Percentiles rank a stretch among this genome's conserved stretches.
Conservation (phyloP, 2,797 vertebrate genomes). For the Holocentrus rufus region DNA sequence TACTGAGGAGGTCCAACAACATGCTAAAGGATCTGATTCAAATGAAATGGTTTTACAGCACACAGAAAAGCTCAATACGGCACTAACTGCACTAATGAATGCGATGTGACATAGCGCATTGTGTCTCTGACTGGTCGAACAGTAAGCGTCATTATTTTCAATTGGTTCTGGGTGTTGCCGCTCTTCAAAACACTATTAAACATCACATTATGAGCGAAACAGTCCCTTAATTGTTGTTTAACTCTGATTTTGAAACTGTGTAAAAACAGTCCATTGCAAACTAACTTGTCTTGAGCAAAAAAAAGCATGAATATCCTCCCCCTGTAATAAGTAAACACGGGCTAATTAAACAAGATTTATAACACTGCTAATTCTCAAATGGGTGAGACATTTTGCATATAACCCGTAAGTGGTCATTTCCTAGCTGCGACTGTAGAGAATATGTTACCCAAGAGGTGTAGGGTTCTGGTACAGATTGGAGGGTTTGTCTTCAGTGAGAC, state of each 20-base stretch:
- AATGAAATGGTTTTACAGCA: constrained; percentile 65
- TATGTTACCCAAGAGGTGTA: constrained; percentile 13
- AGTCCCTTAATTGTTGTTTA: constrained; percentile 12
- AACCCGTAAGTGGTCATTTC: constrained; percentile 23
- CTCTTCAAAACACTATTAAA: constrained; percentile 34
- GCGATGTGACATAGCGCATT: constrained; percentile 3
- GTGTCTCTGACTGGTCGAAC: constrained; percentile 2
- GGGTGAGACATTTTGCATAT: neutral
- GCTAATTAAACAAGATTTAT: constrained; percentile 14
- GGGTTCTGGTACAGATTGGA: constrained; percentile 11
- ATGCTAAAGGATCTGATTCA: constrained; percentile 44
- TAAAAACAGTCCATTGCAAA: constrained; percentile 15
- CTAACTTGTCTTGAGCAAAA: constrained; percentile 20
- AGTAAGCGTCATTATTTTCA: constrained; percentile 37
- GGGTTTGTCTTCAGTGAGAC: constrained; percentile 10
- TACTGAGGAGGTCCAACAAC: constrained; percentile 42
- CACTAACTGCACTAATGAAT: constrained; percentile 24
- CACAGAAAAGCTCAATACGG: constrained; percentile 9
- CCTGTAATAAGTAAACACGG: constrained; percentile 22
- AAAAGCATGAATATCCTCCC: constrained; percentile 27
- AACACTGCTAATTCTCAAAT: constrained; percentile 6
- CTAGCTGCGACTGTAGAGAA: constrained; percentile 8
- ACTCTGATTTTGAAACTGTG: constrained; percentile 30
- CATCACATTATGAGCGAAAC: constrained; percentile 19
- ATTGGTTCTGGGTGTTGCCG: constrained; percentile 7